Evolutionary conservation across 2,888 invertebrate species (phyloP).

Genomic region (Hemithea aestivaria): DNA sequence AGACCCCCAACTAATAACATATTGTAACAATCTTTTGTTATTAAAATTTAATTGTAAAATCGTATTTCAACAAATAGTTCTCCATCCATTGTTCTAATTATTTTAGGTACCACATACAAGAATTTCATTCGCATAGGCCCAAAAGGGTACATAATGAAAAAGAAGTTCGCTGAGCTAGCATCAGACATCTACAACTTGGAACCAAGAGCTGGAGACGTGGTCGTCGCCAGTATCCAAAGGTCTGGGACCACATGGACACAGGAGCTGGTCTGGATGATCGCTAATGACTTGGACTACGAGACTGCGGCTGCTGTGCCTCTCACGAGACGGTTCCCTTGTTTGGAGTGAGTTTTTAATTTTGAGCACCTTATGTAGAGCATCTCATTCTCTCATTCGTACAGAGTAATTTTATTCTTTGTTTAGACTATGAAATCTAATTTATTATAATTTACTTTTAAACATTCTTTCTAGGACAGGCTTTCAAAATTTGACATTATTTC

Average conservation of each 20-base stretch:
- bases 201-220: slow-evolving; percentile 80
- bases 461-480: too few relatives aligned
- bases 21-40: too few relatives aligned
- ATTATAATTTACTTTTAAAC: too few relatives aligned
- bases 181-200: slow-evolving; percentile 80
- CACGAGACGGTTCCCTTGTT: slow-evolving; percentile 82
- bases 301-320: slow-evolving; percentile 73
- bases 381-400: too few relatives aligned
- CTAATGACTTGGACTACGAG: slow-evolving; percentile 82
- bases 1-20: too few relatives aligned
- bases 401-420: too few relatives aligned
- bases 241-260: slow-evolving; percentile 86
- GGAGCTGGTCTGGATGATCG: slow-evolving; percentile 85
- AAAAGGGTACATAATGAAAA: slow-evolving; percentile 82
- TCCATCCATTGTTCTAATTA: too few relatives aligned
- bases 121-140: slow-evolving; percentile 79
- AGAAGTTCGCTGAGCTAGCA: slow-evolving; percentile 76
- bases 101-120: neutral
- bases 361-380: too few relatives aligned
- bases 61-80: too few relatives aligned
- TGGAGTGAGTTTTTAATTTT: slow-evolving; percentile 79
- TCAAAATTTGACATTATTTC: too few relatives aligned
- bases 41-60: too few relatives aligned
- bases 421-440: too few relatives aligned
- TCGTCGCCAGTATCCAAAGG: slow-evolving; percentile 84